These are phyloP conservation scores for Maccullochella peelii DNA, from an alignment of 2,113 vertebrate species.

Conservation along the genomic window DNA sequence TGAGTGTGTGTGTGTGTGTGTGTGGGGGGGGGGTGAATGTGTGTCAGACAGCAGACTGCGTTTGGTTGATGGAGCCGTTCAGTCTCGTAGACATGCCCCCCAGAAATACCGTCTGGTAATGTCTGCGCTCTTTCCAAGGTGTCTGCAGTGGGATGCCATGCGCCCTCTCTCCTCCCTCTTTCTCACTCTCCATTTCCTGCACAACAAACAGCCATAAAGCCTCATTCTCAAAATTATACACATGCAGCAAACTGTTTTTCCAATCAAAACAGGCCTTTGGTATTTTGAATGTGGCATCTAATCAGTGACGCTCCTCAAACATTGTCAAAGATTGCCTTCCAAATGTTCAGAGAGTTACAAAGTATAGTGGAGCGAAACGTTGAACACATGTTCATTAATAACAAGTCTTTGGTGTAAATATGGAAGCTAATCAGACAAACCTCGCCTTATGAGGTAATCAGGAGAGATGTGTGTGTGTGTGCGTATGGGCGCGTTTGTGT, in stretches of 20 bases:
- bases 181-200: slow-evolving; percentile 29
- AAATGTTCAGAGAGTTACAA: slow-evolving; percentile 51
- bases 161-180: background rate
- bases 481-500: slow-evolving; percentile 35
- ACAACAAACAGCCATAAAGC: slow-evolving; percentile 27
- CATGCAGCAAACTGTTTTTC: slow-evolving; percentile 15
- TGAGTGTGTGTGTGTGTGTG: slow-evolving; percentile 13
- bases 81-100: slow-evolving; percentile 45
- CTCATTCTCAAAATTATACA: slow-evolving; percentile 37
- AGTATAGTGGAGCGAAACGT: slow-evolving; percentile 53
- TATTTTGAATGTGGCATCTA: slow-evolving; percentile 24
- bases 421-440: slow-evolving; percentile 76
- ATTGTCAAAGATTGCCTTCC: slow-evolving; percentile 37
- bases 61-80: slow-evolving; percentile 64
- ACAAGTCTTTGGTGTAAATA: slow-evolving; percentile 73
- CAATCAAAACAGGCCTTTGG: slow-evolving; percentile 46
- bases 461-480: slow-evolving; percentile 41
- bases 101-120: slow-evolving; percentile 52
- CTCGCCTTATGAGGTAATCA: slow-evolving; percentile 74
- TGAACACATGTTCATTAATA: slow-evolving; percentile 76
- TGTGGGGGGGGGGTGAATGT: slow-evolving; percentile 18
- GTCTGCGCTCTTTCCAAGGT: slow-evolving; percentile 21
- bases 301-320: slow-evolving; percentile 57
- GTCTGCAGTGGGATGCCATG: slow-evolving; percentile 18
- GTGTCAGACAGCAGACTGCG: slow-evolving; percentile 41